phyloP scores from a whole-genome alignment of 2,113 vertebrate genomes.

The Crotalus horridus region DNA sequence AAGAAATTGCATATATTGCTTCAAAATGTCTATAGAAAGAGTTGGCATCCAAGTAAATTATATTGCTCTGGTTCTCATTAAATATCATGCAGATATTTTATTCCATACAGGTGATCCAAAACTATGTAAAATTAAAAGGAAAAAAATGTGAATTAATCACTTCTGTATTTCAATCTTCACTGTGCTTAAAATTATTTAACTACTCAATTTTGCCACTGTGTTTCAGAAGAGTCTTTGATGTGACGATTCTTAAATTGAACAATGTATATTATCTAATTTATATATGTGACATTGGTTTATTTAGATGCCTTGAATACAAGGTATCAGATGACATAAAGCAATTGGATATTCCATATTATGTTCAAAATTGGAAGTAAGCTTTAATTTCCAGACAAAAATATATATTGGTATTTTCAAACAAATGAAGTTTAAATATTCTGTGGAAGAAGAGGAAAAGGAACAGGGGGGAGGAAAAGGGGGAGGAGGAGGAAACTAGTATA shows the following conservation, averaged over 20 bases:
- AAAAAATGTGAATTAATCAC: background rate
- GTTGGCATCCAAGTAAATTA: background rate
- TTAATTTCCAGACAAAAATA: slow-evolving; percentile 34
- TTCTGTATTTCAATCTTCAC: slow-evolving; percentile 28
- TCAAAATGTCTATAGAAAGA: background rate
- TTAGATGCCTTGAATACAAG: background rate
- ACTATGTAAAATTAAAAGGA: background rate
- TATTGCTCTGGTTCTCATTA: background rate
- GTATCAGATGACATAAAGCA: background rate
- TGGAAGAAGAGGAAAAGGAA: background rate
- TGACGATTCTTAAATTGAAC: slow-evolving; percentile 29
- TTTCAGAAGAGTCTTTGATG: slow-evolving; percentile 16
- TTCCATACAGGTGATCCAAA: background rate
- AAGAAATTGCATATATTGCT: background rate
- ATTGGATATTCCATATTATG: background rate
- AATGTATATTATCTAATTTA: slow-evolving; percentile 12
- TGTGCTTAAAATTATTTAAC: slow-evolving; percentile 21
- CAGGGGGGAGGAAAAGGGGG: background rate
- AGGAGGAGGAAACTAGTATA: background rate
- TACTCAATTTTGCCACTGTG: slow-evolving; percentile 49
- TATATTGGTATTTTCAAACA: slow-evolving; percentile 33
- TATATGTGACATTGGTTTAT: slow-evolving; percentile 14
- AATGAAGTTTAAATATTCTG: slow-evolving; percentile 3
- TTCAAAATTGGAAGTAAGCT: background rate
- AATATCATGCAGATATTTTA: background rate